Evolutionary conservation across 1,140 invertebrate species (phyloP).

Genomic region (Drosophila kohkoa): DNA sequence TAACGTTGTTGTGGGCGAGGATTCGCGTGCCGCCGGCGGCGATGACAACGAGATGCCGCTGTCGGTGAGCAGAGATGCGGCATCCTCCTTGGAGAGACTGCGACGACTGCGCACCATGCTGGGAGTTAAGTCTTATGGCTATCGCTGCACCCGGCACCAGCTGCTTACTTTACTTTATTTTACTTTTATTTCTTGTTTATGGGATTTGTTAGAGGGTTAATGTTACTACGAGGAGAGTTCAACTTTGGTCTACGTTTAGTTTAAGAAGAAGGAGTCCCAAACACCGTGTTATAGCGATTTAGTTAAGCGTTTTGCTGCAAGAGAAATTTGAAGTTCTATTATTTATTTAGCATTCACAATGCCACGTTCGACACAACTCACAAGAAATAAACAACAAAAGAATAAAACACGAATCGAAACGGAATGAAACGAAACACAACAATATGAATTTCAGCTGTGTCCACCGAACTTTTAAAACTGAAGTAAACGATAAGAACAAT

Average conservation of each 20-base stretch:
- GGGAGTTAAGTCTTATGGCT: slow-evolving; percentile 36
- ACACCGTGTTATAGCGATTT: slow-evolving; percentile 64
- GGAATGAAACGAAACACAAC: slow-evolving; percentile 34
- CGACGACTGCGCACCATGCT: slow-evolving; percentile 80
- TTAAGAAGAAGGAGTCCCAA: slow-evolving; percentile 49
- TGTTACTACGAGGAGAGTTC: slow-evolving; percentile 49
- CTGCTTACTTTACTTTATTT: slow-evolving; percentile 39
- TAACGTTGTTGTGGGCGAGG: slow-evolving; percentile 32
- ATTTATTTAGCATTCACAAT: slow-evolving; percentile 48
- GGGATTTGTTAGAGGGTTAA: slow-evolving; percentile 26
- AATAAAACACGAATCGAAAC: slow-evolving; percentile 35
- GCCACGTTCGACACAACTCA: slow-evolving; percentile 62
- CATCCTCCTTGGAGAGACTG: slow-evolving; percentile 81
- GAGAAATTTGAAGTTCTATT: slow-evolving; percentile 64
- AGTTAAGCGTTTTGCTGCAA: slow-evolving; percentile 65
- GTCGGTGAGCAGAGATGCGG: slow-evolving; percentile 64
- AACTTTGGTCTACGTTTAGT: slow-evolving; percentile 37
- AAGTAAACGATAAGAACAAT: slow-evolving; percentile 40
- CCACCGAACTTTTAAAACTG: slow-evolving; percentile 57
- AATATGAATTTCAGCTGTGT: slow-evolving; percentile 72
- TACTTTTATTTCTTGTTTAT: neutral
- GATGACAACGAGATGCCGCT: slow-evolving; percentile 82
- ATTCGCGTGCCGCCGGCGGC: slow-evolving; percentile 64
- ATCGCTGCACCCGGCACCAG: slow-evolving; percentile 66
- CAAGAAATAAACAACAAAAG: slow-evolving; percentile 39